Conservation (phyloP, 2,888 invertebrate genomes). For the Steinernema scapterisci region DNA sequence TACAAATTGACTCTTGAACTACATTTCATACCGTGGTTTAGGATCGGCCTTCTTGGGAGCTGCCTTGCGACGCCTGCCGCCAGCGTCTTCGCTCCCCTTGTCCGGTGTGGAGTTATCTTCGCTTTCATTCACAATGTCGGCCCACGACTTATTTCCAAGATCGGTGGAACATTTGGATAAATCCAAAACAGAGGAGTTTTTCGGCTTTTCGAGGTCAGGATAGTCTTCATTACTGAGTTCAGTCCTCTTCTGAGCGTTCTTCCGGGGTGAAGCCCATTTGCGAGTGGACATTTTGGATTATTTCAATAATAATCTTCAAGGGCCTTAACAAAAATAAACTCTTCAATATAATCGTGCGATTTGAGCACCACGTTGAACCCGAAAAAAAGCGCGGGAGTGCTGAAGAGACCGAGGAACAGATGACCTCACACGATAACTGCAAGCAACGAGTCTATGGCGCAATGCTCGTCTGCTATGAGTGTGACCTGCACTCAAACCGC, state of each 20-base stretch:
- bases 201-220: no score
- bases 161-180: neutral
- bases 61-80: slow-evolving; percentile 10
- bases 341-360: no score
- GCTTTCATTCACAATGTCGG: slow-evolving; percentile 2
- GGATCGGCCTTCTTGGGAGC: slow-evolving; percentile 34
- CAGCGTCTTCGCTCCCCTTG: neutral
- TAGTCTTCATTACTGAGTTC: neutral
- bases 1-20: neutral
- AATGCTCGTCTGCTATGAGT: slow-evolving; percentile 22
- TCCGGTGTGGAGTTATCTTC: neutral
- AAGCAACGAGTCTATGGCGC: slow-evolving; percentile 5
- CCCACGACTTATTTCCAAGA: slow-evolving; percentile 23
- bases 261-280: slow-evolving; percentile 21
- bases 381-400: slow-evolving; percentile 6
- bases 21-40: slow-evolving; percentile 25
- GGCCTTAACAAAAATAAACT: neutral
- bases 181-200: neutral
- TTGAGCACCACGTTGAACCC: neutral
- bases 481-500: slow-evolving; percentile 17
- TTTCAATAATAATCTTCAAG: neutral
- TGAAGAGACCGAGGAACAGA: neutral
- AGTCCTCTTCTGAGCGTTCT: neutral
- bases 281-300: neutral
- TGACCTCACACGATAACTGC: slow-evolving; percentile 19